Percentiles rank a stretch among this genome's conserved stretches.
Conservation (phyloP, 2,113 vertebrate genomes). For the Cheilinus undulatus region DNA sequence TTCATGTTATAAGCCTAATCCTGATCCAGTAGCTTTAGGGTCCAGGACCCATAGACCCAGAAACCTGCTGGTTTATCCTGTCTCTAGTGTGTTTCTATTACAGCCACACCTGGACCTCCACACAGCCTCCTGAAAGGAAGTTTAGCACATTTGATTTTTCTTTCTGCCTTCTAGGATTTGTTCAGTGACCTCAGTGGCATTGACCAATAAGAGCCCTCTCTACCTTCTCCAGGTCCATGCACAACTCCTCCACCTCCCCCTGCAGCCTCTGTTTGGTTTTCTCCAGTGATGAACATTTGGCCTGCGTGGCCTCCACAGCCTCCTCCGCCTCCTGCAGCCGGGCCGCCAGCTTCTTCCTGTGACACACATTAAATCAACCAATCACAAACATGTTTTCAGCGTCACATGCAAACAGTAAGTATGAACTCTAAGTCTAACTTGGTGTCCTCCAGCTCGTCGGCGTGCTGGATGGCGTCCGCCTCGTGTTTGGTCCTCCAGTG, state of each 20-base stretch:
- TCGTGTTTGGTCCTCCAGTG: constrained; percentile 84
- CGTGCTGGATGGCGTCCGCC: constrained; percentile 81
- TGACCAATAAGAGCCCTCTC: too few relatives aligned
- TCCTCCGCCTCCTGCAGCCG: constrained; percentile 86
- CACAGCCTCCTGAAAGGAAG: too few relatives aligned
- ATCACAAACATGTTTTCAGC: background rate
- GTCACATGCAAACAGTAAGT: accelerated
- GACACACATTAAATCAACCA: constrained; percentile 13
- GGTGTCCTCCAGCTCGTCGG: constrained; percentile 85
- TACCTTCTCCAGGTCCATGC: constrained; percentile 86
- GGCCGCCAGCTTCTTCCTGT: constrained; percentile 82
- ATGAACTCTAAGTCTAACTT: constrained; percentile 68
- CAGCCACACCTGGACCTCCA: too few relatives aligned
- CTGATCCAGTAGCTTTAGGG: too few relatives aligned
- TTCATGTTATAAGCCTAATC: too few relatives aligned
- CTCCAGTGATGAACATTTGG: constrained; percentile 85
- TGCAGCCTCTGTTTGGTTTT: constrained; percentile 86
- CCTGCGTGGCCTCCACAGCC: constrained; percentile 82
- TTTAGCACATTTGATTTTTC: too few relatives aligned
- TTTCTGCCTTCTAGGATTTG: too few relatives aligned
- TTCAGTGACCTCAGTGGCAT: too few relatives aligned
- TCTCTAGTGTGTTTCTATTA: too few relatives aligned
- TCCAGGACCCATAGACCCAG: too few relatives aligned
- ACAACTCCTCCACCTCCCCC: constrained; percentile 85
- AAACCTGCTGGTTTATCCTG: too few relatives aligned